These are phyloP conservation scores for Diabrotica undecimpunctata DNA, from an alignment of 1,140 invertebrate species.

Conservation along the genomic window DNA sequence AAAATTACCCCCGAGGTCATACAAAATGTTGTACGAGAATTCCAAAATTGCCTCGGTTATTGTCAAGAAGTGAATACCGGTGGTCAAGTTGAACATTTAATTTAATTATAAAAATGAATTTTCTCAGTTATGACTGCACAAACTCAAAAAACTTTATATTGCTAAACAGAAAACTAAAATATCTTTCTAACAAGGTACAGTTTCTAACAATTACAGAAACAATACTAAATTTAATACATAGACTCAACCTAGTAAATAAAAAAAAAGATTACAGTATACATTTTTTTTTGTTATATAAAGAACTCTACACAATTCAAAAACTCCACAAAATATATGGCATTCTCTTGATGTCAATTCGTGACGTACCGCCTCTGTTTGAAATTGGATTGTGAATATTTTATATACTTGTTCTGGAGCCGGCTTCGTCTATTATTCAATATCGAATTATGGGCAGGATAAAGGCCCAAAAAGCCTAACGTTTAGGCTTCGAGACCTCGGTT, in stretches of 20 bases:
- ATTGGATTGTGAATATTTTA: slow-evolving; percentile 12
- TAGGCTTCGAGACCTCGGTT: slow-evolving; percentile 1
- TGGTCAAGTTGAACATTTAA: no score
- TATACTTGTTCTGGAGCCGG: background rate
- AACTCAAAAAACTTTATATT: no score
- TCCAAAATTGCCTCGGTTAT: no score
- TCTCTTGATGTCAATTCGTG: background rate
- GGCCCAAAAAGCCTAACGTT: background rate
- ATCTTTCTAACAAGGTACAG: no score
- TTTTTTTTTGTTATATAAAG: background rate
- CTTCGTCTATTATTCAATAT: slow-evolving; percentile 8
- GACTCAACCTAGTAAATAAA: background rate
- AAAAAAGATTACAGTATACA: background rate
- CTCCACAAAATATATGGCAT: background rate
- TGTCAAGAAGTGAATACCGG: no score
- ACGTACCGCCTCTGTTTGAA: background rate
- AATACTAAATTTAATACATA: no score
- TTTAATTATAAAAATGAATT: no score
- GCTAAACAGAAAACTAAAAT: no score
- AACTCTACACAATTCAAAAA: background rate
- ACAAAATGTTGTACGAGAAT: no score
- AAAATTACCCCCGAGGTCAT: no score
- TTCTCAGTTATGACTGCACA: no score
- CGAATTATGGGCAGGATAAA: slow-evolving; percentile 2
- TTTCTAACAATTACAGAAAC: no score